phyloP scores from a whole-genome alignment of 2,888 invertebrate species.

The Itoplectis maculator region DNA sequence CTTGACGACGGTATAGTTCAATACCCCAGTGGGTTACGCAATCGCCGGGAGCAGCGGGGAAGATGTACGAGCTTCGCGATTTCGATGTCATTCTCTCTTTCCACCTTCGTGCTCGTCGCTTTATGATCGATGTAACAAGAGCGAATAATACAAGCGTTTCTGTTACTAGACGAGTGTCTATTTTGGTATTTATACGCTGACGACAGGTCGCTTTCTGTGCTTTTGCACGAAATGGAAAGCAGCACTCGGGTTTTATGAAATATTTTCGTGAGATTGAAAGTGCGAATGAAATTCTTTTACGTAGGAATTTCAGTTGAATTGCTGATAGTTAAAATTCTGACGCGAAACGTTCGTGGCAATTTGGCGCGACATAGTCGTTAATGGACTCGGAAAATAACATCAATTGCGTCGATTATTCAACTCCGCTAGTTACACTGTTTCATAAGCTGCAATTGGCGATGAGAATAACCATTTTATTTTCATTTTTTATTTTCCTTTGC shows the following conservation, averaged over 20 bases:
- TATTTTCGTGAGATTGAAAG: too few relatives aligned
- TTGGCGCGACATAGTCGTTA: not conserved
- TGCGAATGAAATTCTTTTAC: too few relatives aligned
- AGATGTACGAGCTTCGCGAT: slow-evolving; percentile 3
- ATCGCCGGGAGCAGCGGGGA: slow-evolving; percentile 28
- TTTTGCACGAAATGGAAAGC: not conserved
- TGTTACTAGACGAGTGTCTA: not conserved
- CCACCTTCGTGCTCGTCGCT: not conserved
- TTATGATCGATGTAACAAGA: slow-evolving; percentile 20
- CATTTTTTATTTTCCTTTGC: too few relatives aligned
- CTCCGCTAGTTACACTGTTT: not conserved
- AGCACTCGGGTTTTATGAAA: too few relatives aligned
- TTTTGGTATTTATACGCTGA: slow-evolving; percentile 2
- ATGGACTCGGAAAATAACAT: slow-evolving; percentile 11
- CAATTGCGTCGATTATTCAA: not conserved
- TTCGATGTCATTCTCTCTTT: slow-evolving; percentile 9
- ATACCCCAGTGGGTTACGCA: slow-evolving; percentile 71
- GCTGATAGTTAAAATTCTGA: not conserved
- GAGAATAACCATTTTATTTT: not conserved
- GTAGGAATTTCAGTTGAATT: not conserved
- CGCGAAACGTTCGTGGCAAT: not conserved
- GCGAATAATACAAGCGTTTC: not conserved
- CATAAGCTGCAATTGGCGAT: slow-evolving; percentile 7
- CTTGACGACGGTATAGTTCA: slow-evolving; percentile 82
- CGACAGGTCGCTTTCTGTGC: slow-evolving; percentile 33